Percentiles rank a stretch among this genome's conserved stretches.
phyloP scores from a whole-genome alignment of 2,113 vertebrate genomes.

The Chionodraco myersi region DNA sequence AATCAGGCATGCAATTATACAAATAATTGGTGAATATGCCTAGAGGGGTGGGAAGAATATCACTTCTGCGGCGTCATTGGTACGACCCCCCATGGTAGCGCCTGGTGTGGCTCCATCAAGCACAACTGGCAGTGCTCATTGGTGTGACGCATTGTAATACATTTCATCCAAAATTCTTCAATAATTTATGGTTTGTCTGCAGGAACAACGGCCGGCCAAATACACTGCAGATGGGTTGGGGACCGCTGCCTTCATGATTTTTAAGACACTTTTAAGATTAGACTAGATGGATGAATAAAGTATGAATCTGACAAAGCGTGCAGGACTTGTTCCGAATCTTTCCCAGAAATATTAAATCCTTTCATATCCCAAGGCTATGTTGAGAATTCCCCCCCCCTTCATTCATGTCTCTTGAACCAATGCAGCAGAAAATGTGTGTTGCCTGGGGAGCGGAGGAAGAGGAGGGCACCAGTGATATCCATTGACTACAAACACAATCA shows the following conservation, averaged over 20 bases:
- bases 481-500: constrained; percentile 41
- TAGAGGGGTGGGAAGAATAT: not conserved
- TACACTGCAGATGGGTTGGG: constrained; percentile 18
- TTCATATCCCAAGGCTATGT: constrained; percentile 51
- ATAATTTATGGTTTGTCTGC: constrained; percentile 4
- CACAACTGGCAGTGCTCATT: constrained; percentile 12
- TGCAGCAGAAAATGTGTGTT: constrained; percentile 40
- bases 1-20: constrained; percentile 49
- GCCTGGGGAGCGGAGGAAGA: constrained; percentile 48
- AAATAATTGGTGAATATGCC: constrained; percentile 44
- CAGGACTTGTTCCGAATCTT: constrained; percentile 44
- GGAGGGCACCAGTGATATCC: constrained; percentile 40
- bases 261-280: constrained; percentile 45
- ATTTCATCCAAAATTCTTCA: constrained; percentile 20
- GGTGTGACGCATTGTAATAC: constrained; percentile 28
- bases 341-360: constrained; percentile 54
- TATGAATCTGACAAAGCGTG: constrained; percentile 51
- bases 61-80: constrained; percentile 2
- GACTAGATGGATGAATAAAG: constrained; percentile 44
- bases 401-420: constrained; percentile 57
- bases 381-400: constrained; percentile 42
- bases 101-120: constrained; percentile 32
- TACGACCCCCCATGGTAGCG: not conserved
- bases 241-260: constrained; percentile 38
- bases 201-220: constrained; percentile 19